A percentile compares a stretch with the other conserved stretches of the same genome.
phyloP scores from a whole-genome alignment of 2,888 invertebrate species.

The Cistogaster globosa region DNA sequence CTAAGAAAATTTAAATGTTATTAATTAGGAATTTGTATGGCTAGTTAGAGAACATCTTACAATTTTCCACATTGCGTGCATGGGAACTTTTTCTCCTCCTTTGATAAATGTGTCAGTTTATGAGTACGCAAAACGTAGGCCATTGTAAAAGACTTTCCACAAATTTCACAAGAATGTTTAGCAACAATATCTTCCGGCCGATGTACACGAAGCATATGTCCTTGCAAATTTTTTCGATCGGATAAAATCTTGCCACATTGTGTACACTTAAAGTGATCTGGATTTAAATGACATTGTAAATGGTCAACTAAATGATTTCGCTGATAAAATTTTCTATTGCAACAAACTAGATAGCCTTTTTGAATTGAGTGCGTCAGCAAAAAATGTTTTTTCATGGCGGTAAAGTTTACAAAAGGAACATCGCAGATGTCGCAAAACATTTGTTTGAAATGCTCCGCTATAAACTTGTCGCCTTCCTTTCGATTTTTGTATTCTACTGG shows the following conservation, averaged over 20 bases:
- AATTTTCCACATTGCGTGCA: slow-evolving; percentile 78
- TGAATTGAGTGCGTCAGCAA: slow-evolving; percentile 74
- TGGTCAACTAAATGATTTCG: slow-evolving; percentile 78
- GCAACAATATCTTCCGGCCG: slow-evolving; percentile 77
- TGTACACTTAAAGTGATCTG: slow-evolving; percentile 78
- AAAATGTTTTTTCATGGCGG: slow-evolving; percentile 76
- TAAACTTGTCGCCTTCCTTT: slow-evolving; percentile 76
- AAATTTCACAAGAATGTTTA: slow-evolving; percentile 78
- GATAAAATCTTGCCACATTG: slow-evolving; percentile 75
- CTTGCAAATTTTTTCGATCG: slow-evolving; percentile 76
- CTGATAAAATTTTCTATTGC: slow-evolving; percentile 77
- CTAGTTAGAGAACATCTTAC: slow-evolving; percentile 71
- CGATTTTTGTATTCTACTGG: slow-evolving; percentile 75
- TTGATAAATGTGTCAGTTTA: slow-evolving; percentile 77
- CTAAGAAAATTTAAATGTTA: slow-evolving; percentile 72
- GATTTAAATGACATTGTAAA: slow-evolving; percentile 78
- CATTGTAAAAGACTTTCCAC: slow-evolving; percentile 78
- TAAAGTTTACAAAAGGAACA: slow-evolving; percentile 76
- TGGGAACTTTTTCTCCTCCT: slow-evolving; percentile 77
- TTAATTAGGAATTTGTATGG: neutral
- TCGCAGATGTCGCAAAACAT: slow-evolving; percentile 77
- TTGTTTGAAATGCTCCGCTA: slow-evolving; percentile 76
- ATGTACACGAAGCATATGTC: slow-evolving; percentile 79
- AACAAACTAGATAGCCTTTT: slow-evolving; percentile 78
- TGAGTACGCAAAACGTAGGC: slow-evolving; percentile 78